Base-by-base conservation (phyloP, 2,113 vertebrate species). In the Podocnemis expansa region DNA sequence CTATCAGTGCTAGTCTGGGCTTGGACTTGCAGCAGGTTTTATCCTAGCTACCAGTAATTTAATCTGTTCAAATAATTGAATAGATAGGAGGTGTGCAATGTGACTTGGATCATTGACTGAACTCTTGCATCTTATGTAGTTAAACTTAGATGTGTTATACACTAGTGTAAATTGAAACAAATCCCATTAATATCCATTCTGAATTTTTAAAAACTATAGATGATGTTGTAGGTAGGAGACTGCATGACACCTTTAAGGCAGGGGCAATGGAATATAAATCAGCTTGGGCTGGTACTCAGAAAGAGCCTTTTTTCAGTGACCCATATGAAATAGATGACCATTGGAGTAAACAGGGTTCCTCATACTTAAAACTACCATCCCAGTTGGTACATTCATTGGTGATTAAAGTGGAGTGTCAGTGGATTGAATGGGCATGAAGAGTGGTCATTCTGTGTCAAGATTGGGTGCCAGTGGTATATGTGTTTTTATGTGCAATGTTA, bases 161-260 rank as follows among this genome's bases (percentile, higher is more conserved):
- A 0, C 29, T 70, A n/a, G 81, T 58, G 4, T 75, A 76, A 60
- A 7, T 7, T 19, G 43, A 27, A 67, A 16, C 52, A n/a, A 56
- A 56, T 80, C 70, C 17, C 82, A 93, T 91, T 29, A 19, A 58
- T 56, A 16, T 90, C 1, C 0, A 8, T 86, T 89, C 45, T 56
- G 49, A 17, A 5, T 24, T 7, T n/a, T 5, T n/a, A 67, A 60
- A 60, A 13, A 13, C n/a, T n/a, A n/a, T n/a, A 17, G 27, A 49
- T 95, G 0, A n/a, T 89, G 85, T 13, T 73, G 4, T 67, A 38
- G 84, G 38, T 56, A 56, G 29, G 29, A 47, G 47, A 63, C 52
- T 63, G 3, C 0, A 0, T 5, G 83, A 29, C 41, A 55, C 7
- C 19, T 21, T 49, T 54, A 52, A 25, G 75, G 47, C 25, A 55